Conservation (phyloP, 2,888 invertebrate species). For the Chaitophorus viminalis region DNA sequence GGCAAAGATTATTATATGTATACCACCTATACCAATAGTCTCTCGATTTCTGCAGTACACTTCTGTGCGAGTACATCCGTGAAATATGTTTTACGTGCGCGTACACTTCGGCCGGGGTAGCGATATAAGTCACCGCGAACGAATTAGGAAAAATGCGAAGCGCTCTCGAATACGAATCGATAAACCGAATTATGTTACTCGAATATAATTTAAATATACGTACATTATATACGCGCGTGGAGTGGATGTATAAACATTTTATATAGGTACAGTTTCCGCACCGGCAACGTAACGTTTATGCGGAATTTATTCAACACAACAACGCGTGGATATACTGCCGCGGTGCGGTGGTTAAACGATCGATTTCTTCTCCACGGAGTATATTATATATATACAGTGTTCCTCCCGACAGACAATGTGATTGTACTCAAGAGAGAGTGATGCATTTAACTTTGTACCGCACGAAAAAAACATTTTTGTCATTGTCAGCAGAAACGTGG, state of each 20-base stretch:
- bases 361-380: slow-evolving; percentile 22
- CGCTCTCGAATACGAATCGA: not conserved
- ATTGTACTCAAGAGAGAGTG: slow-evolving; percentile 27
- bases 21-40: too few species aligned
- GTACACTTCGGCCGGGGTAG: too few species aligned
- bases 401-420: not conserved
- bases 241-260: not conserved
- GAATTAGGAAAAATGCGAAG: not conserved
- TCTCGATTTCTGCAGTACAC: too few species aligned
- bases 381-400: not conserved
- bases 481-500: slow-evolving; percentile 1
- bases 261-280: not conserved
- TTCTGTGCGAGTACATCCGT: too few species aligned
- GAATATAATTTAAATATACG: not conserved
- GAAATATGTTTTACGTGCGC: too few species aligned
- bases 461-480: not conserved
- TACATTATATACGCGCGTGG: not conserved
- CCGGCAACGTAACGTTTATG: slow-evolving; percentile 1
- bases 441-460: not conserved
- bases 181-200: not conserved
- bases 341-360: not conserved
- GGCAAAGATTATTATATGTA: too few species aligned
- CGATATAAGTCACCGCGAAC: not conserved
- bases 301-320: slow-evolving; percentile 25
- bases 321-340: not conserved